A percentile compares a stretch with the other conserved stretches of the same genome.
Evolutionary conservation across 2,113 vertebrate species (phyloP).

Genomic region (Spheniscus mendiculus): DNA sequence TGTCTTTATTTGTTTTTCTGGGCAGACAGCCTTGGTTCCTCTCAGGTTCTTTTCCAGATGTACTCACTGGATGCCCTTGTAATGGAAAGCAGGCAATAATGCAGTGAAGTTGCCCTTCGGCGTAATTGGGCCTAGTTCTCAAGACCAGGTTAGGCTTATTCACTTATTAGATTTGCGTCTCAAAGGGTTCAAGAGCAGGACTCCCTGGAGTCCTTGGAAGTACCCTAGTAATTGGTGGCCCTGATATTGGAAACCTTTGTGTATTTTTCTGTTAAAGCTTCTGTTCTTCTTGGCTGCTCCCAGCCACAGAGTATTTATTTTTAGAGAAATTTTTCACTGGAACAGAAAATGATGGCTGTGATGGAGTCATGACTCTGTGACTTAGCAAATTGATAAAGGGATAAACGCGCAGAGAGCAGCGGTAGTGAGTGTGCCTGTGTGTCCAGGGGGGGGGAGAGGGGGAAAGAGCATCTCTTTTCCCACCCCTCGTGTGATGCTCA

Average conservation of each 20-base stretch:
- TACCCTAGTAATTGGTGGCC: constrained; percentile 81
- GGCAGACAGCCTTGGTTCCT: constrained; percentile 81
- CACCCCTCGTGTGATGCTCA: constrained; percentile 63
- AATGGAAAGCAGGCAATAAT: constrained; percentile 85
- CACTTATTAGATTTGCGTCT: constrained; percentile 84
- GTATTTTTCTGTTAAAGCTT: constrained; percentile 76
- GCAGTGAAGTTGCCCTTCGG: constrained; percentile 78
- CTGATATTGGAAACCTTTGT: constrained; percentile 82
- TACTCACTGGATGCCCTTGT: constrained; percentile 79
- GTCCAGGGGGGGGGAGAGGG: not conserved
- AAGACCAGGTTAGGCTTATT: constrained; percentile 83
- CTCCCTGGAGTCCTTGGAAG: constrained; percentile 78
- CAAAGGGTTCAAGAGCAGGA: constrained; percentile 77
- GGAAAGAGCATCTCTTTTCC: not conserved
- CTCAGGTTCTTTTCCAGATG: constrained; percentile 81
- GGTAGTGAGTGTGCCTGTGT: constrained; percentile 6
- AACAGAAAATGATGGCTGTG: constrained; percentile 78
- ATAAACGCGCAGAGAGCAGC: constrained; percentile 51
- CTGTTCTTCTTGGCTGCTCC: constrained; percentile 77
- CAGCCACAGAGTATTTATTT: constrained; percentile 76
- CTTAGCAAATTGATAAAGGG: constrained; percentile 79
- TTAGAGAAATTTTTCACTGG: constrained; percentile 78
- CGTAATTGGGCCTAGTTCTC: constrained; percentile 79
- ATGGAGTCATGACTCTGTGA: constrained; percentile 79
- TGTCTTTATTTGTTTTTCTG: constrained; percentile 85